Evolutionary conservation across 2,797 vertebrate genomes (phyloP).

Genomic region (Anguilla marmorata): DNA sequence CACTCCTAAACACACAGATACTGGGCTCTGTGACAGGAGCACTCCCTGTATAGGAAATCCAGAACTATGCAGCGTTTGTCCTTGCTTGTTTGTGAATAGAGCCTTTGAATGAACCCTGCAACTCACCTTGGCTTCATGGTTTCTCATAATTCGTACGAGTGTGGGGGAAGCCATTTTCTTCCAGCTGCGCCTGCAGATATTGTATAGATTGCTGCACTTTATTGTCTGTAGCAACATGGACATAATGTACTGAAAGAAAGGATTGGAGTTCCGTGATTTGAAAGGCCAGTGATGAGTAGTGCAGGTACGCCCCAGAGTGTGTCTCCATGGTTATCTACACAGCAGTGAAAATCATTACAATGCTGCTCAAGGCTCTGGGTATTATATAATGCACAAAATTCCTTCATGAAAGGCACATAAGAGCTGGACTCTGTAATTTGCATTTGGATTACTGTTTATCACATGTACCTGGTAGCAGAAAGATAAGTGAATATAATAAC

Average conservation of each 20-base stretch:
- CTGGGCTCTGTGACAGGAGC: neutral
- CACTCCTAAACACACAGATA: neutral
- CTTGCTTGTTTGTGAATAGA: neutral
- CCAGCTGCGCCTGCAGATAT: neutral
- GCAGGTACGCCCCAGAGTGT: neutral
- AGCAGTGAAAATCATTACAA: neutral
- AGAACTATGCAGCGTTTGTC: neutral
- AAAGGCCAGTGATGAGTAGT: neutral
- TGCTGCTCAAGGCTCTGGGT: neutral
- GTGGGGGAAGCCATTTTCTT: neutral
- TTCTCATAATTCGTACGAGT: neutral
- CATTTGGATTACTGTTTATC: neutral
- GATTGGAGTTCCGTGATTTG: neutral
- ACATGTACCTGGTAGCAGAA: neutral
- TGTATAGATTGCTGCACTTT: neutral
- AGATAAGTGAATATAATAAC: neutral
- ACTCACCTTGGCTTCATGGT: neutral
- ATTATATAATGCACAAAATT: neutral
- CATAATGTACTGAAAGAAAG: neutral
- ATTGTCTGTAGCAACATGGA: neutral
- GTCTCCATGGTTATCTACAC: neutral
- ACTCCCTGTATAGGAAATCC: neutral
- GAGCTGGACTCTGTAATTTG: neutral
- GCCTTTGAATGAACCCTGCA: neutral
- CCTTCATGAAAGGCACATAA: neutral